Conservation (phyloP, 2,113 vertebrate genomes). For the Microtus oregoni region DNA sequence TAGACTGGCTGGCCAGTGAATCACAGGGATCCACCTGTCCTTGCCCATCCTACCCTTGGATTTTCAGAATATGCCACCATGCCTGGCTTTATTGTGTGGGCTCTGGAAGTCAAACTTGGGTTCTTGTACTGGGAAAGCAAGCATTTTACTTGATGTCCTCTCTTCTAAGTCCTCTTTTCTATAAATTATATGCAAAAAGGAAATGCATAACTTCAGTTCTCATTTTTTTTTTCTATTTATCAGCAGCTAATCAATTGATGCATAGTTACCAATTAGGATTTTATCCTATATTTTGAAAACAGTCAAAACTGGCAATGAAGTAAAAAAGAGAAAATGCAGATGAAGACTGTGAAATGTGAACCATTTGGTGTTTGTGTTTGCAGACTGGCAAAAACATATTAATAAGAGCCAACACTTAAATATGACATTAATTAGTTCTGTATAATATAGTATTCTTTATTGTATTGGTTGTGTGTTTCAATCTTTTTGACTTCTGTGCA, state of each 20-base stretch:
- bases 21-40: not conserved
- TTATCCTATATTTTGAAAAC: not conserved
- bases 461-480: not conserved
- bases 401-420: not conserved
- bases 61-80: not conserved
- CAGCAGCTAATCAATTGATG: not conserved
- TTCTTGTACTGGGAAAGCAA: not conserved
- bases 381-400: not conserved
- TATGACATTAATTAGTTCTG: not conserved
- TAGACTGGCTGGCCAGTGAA: not conserved
- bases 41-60: no score
- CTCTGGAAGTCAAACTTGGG: not conserved
- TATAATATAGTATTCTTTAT: not conserved
- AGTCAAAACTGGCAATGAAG: not conserved
- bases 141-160: not conserved
- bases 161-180: not conserved
- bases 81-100: no score
- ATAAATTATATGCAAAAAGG: slow-evolving; percentile 23
- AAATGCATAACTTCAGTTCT: not conserved
- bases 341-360: not conserved
- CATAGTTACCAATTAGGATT: not conserved
- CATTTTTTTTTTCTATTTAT: not conserved
- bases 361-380: not conserved
- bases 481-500: not conserved
- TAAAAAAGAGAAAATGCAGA: not conserved